A percentile compares a stretch with the other conserved stretches of the same genome.
Conservation (phyloP, 1,140 invertebrate genomes). For the Drosophila pectinifera region DNA sequence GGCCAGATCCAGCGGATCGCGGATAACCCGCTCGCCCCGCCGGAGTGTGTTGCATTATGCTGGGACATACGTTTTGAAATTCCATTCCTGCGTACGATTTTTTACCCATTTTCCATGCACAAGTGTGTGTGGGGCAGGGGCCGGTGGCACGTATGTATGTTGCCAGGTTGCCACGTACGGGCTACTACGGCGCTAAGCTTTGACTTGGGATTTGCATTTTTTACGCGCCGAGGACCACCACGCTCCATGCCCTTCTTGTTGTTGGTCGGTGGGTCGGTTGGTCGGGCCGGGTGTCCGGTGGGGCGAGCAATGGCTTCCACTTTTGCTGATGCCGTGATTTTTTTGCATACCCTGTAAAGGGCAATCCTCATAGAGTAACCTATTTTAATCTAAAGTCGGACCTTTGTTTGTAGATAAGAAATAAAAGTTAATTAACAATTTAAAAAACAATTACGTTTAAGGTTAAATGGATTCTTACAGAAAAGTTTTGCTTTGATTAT, state of each 20-base stretch:
- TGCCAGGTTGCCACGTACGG: conserved; percentile 74
- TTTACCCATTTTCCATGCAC: conserved; percentile 60
- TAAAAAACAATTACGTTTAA: no score
- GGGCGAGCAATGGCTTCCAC: conserved; percentile 45
- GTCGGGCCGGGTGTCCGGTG: neutral
- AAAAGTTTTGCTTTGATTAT: neutral
- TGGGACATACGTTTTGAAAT: conserved; percentile 79
- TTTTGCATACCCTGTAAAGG: conserved; percentile 20
- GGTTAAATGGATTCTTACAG: no score
- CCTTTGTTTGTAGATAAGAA: neutral
- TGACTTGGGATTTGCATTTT: conserved; percentile 83
- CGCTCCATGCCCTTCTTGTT: conserved; percentile 1
- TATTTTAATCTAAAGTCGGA: no score
- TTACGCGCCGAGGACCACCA: conserved; percentile 64
- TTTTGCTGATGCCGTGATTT: conserved; percentile 78
- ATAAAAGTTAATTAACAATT: neutral
- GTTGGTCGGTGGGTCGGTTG: neutral
- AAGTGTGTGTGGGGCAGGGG: conserved; percentile 28
- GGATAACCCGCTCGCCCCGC: conserved; percentile 32
- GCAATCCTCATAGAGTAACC: neutral
- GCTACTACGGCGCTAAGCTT: conserved; percentile 72
- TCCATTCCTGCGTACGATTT: conserved; percentile 74
- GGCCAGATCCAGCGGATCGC: conserved; percentile 35
- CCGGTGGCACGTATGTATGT: conserved; percentile 51
- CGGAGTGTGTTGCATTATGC: conserved; percentile 75